Evolutionary conservation across 2,113 vertebrate species (phyloP).

Genomic region (Mustela lutreola): DNA sequence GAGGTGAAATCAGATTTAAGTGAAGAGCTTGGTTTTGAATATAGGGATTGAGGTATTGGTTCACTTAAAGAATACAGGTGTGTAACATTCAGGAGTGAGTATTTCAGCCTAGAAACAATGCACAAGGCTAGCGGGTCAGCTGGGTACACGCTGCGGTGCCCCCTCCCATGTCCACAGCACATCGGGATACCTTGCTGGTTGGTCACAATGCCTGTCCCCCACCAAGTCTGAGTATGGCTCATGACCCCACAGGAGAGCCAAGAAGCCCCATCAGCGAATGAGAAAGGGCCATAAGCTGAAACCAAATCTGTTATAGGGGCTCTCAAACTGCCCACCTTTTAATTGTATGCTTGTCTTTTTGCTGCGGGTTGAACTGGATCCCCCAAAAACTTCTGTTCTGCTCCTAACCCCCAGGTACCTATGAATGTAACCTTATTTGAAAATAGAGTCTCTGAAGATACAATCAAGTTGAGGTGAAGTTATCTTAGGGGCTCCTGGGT

Average conservation of each 20-base stretch:
- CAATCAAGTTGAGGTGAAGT: not conserved
- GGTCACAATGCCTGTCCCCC: too few relatives aligned
- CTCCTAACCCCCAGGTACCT: too few relatives aligned
- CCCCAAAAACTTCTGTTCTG: not conserved
- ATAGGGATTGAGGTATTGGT: too few relatives aligned
- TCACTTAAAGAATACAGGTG: not conserved
- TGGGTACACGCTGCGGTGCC: rapidly evolving
- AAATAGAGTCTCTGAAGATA: not conserved
- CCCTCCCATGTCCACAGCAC: not conserved
- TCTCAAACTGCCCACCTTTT: not conserved
- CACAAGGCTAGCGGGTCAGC: not conserved
- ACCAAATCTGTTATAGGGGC: rapidly evolving
- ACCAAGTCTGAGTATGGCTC: rapidly evolving
- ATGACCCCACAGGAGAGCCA: rapidly evolving
- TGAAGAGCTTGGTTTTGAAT: not conserved
- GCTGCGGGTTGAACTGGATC: not conserved
- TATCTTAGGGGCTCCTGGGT: not conserved
- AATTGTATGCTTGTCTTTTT: not conserved
- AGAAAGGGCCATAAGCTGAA: rapidly evolving
- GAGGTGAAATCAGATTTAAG: not conserved
- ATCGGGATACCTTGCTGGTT: too few relatives aligned
- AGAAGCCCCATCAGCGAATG: rapidly evolving
- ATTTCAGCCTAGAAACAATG: not conserved
- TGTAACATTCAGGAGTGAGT: rapidly evolving
- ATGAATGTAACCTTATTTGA: not conserved